Percentiles rank a stretch among this genome's conserved stretches.
Conservation (phyloP, 2,113 vertebrate species). For the Zapornia atra region DNA sequence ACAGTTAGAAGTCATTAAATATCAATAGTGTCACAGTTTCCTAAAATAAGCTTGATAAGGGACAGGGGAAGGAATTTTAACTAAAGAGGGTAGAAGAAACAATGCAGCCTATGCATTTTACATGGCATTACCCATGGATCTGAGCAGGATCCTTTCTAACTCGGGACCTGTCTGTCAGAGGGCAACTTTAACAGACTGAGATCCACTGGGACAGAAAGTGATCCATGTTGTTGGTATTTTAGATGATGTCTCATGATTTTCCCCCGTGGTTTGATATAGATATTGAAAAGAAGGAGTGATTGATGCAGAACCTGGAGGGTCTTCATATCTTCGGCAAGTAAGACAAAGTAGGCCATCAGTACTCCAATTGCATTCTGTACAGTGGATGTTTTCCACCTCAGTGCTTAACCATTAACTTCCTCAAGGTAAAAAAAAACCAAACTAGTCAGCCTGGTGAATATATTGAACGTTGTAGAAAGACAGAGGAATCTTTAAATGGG, state of each 20-base stretch:
- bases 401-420: slow-evolving; percentile 53
- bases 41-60: background rate
- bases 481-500: slow-evolving; percentile 15
- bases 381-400: slow-evolving; percentile 43
- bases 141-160: background rate
- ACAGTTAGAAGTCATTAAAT: background rate
- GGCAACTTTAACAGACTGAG: background rate
- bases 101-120: background rate
- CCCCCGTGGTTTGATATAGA: background rate
- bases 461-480: background rate
- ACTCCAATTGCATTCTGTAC: background rate
- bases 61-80: background rate
- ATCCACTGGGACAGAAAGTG: background rate
- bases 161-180: background rate
- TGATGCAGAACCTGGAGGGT: slow-evolving; percentile 30
- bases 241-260: background rate
- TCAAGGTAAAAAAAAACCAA: slow-evolving; percentile 48
- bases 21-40: background rate
- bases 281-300: slow-evolving; percentile 14
- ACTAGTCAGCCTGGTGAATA: background rate
- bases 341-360: slow-evolving; percentile 30
- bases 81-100: background rate
- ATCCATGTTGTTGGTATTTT: background rate
- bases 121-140: background rate
- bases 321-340: slow-evolving; percentile 25